phyloP scores from a whole-genome alignment of 2,888 invertebrate genomes.

The Trypoxylon attenuatum region DNA sequence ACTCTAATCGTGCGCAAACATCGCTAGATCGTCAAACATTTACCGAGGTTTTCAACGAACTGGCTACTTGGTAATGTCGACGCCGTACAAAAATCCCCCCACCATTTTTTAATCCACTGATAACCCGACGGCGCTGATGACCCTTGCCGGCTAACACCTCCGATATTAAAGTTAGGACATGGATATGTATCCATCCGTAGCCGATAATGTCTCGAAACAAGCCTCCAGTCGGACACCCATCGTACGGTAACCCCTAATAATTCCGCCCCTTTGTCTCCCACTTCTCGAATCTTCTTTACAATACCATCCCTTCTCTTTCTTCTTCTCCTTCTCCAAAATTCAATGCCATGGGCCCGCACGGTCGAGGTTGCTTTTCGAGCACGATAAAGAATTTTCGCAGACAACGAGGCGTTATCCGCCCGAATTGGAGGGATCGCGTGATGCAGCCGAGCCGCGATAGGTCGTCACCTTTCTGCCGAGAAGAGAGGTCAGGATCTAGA shows the following conservation, averaged over 20 bases:
- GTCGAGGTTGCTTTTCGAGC: neutral
- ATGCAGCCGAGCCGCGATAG: neutral
- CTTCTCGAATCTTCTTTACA: neutral
- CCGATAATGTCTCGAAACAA: too few relatives aligned
- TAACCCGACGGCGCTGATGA: constrained; percentile 67
- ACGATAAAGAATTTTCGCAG: neutral
- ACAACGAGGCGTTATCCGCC: neutral
- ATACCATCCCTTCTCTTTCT: neutral
- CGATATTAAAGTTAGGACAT: constrained; percentile 44
- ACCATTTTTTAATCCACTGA: constrained; percentile 50
- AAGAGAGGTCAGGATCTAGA: neutral
- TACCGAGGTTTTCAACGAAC: constrained; percentile 39
- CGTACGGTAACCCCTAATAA: neutral
- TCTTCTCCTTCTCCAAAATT: too few relatives aligned
- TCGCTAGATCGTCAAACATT: constrained; percentile 1
- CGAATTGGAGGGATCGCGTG: neutral
- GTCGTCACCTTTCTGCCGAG: neutral
- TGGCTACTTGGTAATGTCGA: constrained; percentile 60
- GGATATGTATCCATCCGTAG: neutral
- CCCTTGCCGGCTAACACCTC: constrained; percentile 60
- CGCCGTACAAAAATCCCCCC: constrained; percentile 64
- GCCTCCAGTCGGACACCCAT: too few relatives aligned
- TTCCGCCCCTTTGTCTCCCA: neutral
- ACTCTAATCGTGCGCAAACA: neutral
- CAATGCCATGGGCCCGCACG: too few relatives aligned